phyloP scores from a whole-genome alignment of 2,113 vertebrate genomes.

The Muscicapa adusta region DNA sequence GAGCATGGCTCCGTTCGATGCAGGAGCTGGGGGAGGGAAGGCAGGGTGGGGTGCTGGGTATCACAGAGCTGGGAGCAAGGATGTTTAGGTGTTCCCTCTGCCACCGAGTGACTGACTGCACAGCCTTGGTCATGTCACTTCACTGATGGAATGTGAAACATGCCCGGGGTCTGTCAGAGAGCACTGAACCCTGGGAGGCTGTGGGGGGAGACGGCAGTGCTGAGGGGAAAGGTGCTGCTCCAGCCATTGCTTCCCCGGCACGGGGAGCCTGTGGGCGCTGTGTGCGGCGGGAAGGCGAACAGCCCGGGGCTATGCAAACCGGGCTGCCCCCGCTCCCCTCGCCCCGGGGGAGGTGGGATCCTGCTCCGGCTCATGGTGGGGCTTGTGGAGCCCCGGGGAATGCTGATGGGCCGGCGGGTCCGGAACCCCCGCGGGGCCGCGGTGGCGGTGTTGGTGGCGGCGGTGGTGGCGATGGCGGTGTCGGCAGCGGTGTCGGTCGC shows the following conservation, averaged over 20 bases:
- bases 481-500: neutral
- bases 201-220: neutral
- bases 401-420: neutral
- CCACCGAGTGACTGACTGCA: neutral
- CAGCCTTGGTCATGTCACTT: neutral
- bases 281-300: neutral
- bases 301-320: neutral
- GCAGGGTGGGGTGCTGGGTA: neutral
- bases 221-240: too few species aligned
- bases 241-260: neutral
- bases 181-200: neutral
- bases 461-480: neutral
- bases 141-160: neutral
- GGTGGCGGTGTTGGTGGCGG: too few species aligned
- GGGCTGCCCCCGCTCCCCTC: neutral
- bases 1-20: rapidly evolving
- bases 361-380: neutral
- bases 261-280: neutral
- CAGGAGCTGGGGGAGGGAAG: neutral
- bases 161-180: neutral
- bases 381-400: neutral
- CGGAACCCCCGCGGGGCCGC: neutral
- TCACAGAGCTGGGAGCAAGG: neutral
- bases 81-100: neutral
- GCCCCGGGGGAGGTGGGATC: neutral